Evolutionary conservation across 2,888 invertebrate genomes (phyloP), one percentile per base, ranked within the genome.

Genomic region (Aphelenchoides bicaudatus): DNA sequence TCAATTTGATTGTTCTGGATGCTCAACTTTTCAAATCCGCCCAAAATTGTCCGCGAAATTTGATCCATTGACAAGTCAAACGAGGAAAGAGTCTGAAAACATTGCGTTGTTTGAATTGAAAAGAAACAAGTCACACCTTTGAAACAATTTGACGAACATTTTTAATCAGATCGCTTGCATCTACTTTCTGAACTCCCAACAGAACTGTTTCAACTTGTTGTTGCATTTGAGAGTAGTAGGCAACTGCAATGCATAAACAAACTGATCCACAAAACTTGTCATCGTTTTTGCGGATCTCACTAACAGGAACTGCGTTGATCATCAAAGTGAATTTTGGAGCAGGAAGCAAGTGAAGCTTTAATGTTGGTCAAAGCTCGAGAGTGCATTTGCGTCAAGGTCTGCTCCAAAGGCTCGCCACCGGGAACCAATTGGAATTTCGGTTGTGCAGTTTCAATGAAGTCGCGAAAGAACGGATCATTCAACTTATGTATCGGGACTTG

Each of bases 341-440:
- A 23, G 39, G 8, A n/a, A 3, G 53, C 64, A 37, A 64, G 51
- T 38, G 61, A 54, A 13, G 16, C 23, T 31, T 64, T 64, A n/a
- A 64, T 57, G 16, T 38, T 55, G 19, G 47, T 13, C 28, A 62
- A 16, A 19, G 54, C 58, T 23, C 48, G n/a, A 25, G 27, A n/a
- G 51, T 53, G 43, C 23, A 56, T 48, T 19, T 28, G 28, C 29
- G 59, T 63, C 16, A 63, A 54, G 19, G 61, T 39, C 55, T 57
- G 62, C 10, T 72, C 71, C 29, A 68, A 54, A 8, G 51, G 46
- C 6, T 31, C 27, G n/a, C 52, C 31, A 13, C 68, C 72, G 16
- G 51, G 58, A 19, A 71, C 68, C 8, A 74, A 31, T 23, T 58
- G 55, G 63, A 72, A 74, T 46, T 74, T 72, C 13, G 74, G 74